Percentiles rank a stretch among this genome's conserved stretches.
Evolutionary conservation across 2,797 vertebrate genomes (phyloP).

Genomic region (Gouania willdenowi): DNA sequence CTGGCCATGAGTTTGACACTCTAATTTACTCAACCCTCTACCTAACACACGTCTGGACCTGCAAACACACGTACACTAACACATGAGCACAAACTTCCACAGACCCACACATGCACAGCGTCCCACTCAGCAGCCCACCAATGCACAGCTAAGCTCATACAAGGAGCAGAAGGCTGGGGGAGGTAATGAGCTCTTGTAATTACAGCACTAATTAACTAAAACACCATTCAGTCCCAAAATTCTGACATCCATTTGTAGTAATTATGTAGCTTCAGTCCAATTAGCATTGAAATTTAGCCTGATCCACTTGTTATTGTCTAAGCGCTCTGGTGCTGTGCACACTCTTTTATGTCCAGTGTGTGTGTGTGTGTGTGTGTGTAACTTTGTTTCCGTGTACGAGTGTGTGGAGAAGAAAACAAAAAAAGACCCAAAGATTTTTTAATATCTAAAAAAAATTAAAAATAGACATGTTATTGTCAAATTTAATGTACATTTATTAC

Average conservation of each 20-base stretch:
- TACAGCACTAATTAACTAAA: constrained; percentile 88
- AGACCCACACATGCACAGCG: constrained; percentile 13
- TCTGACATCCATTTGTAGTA: constrained; percentile 87
- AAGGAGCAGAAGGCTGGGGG: constrained; percentile 72
- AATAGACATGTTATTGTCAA: too few relatives aligned
- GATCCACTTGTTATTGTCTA: constrained; percentile 70
- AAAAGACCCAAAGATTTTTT: too few relatives aligned
- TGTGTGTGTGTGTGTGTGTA: background rate
- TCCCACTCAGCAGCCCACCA: constrained; percentile 63
- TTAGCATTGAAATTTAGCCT: constrained; percentile 82
- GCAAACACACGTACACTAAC: constrained; percentile 29
- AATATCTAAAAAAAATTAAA: too few relatives aligned
- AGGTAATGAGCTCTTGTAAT: constrained; percentile 85
- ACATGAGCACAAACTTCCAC: constrained; percentile 4
- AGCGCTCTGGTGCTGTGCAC: constrained; percentile 29
- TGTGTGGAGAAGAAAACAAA: too few relatives aligned
- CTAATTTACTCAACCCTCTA: too few relatives aligned
- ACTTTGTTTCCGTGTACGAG: background rate
- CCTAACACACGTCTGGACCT: constrained; percentile 31
- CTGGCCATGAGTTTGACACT: too few relatives aligned
- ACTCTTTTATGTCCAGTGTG: constrained; percentile 11
- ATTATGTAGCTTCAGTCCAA: constrained; percentile 82
- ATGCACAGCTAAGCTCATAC: constrained; percentile 67
- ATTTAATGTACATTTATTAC: too few relatives aligned
- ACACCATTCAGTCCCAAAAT: constrained; percentile 86